Conservation (phyloP, 2,797 vertebrate species). For the Prunella strophiata region DNA sequence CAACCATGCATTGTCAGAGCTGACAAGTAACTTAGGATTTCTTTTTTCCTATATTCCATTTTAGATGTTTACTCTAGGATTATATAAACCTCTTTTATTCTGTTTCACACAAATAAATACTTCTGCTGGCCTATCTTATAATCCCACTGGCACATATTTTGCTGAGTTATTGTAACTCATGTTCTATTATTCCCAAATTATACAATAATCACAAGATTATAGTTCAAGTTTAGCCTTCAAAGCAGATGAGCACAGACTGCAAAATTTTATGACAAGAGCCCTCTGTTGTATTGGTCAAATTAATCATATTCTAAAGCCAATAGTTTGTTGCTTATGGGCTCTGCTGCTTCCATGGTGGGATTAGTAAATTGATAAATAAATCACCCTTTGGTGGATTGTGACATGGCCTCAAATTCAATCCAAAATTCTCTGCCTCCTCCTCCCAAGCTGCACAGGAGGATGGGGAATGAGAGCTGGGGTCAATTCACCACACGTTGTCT, state of each 20-base stretch:
- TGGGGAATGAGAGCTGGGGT: not conserved
- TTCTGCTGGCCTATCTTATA: not conserved
- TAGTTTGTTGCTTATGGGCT: not conserved
- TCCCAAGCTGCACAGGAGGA: not conserved
- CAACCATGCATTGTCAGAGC: not conserved
- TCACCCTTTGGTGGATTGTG: not conserved
- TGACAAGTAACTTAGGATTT: not conserved
- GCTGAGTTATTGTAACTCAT: not conserved
- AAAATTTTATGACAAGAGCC: not conserved
- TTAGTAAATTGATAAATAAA: slow-evolving; percentile 51
- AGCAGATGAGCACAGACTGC: not conserved
- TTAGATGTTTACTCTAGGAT: not conserved
- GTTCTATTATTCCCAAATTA: not conserved
- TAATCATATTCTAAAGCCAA: not conserved
- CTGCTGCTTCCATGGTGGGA: not conserved
- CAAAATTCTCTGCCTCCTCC: not conserved
- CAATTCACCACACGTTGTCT: not conserved
- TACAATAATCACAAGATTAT: not conserved
- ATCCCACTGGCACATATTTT: not conserved
- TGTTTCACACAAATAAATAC: slow-evolving; percentile 25
- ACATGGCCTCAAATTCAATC: rapidly evolving
- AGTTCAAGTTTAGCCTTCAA: slow-evolving; percentile 4
- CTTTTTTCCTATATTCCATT: not conserved
- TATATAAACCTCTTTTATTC: not conserved
- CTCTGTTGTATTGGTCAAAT: not conserved